Conservation (phyloP, 2,888 invertebrate species). For the Hesperia comma region DNA sequence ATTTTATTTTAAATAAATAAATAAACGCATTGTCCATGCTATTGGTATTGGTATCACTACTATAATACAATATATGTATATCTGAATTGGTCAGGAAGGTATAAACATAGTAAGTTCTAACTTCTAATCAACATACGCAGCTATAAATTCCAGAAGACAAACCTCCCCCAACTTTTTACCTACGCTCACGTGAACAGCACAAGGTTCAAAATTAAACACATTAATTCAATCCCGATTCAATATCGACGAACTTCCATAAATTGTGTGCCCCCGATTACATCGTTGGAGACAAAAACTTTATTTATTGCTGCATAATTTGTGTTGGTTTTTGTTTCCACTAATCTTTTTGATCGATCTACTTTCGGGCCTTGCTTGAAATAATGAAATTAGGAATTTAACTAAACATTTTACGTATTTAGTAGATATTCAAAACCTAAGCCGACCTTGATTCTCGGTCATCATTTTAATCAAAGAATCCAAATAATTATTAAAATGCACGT, state of each 20-base stretch:
- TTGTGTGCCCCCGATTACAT: conserved; percentile 58
- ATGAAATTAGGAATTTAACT: background rate
- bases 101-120: background rate
- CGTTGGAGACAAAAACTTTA: conserved; percentile 55
- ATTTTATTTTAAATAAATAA: no score
- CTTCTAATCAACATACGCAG: background rate
- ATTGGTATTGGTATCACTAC: no score
- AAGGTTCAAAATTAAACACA: conserved; percentile 53
- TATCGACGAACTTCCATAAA: conserved; percentile 59
- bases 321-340: conserved; percentile 4
- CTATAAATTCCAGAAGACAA: background rate
- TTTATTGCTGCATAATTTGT: conserved; percentile 47
- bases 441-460: no score
- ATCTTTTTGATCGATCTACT: conserved; percentile 3
- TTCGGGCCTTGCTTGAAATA: conserved; percentile 4
- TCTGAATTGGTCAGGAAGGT: background rate
- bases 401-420: no score
- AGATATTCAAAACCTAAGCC: no score
- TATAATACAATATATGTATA: no score
- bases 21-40: no score
- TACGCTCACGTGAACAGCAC: background rate
- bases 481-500: no score
- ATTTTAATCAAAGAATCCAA: no score
- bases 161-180: background rate
- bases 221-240: conserved; percentile 63